Percentiles rank a stretch among this genome's conserved stretches.
Evolutionary conservation across 2,797 vertebrate genomes (phyloP).

Genomic region (Gymnocypris eckloni): DNA sequence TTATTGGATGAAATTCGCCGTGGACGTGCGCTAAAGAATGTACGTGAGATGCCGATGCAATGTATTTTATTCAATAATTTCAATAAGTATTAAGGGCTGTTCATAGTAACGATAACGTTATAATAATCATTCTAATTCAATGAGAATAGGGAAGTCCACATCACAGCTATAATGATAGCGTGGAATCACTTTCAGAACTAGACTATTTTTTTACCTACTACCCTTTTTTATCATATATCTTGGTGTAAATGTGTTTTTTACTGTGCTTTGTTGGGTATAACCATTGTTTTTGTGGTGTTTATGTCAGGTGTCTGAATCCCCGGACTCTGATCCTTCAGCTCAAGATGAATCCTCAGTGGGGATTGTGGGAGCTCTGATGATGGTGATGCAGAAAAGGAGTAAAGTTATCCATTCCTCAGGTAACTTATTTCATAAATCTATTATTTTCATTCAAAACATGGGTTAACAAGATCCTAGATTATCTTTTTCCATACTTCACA

Average conservation of each 20-base stretch:
- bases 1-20: slow-evolving; percentile 82
- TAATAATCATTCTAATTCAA: neutral
- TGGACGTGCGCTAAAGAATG: slow-evolving; percentile 81
- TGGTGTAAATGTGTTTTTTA: neutral
- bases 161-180: neutral
- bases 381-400: slow-evolving; percentile 83
- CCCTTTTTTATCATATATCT: neutral
- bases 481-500: neutral
- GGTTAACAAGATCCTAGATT: neutral
- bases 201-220: neutral
- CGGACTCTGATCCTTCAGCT: slow-evolving; percentile 58
- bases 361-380: slow-evolving; percentile 80
- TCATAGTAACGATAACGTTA: neutral
- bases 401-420: slow-evolving; percentile 82
- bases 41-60: slow-evolving; percentile 55
- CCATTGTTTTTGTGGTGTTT: slow-evolving; percentile 5
- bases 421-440: slow-evolving; percentile 51
- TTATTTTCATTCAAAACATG: neutral
- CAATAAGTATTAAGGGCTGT: neutral
- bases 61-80: neutral
- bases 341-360: slow-evolving; percentile 69
- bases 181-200: neutral
- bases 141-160: neutral
- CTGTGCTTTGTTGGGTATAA: neutral
- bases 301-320: slow-evolving; percentile 71